Percentiles rank a stretch among this genome's conserved stretches.
Evolutionary conservation across 37 sponge, comb jelly and placozoan genomes (phyloP).

Genomic region (Lycopodina hypogea): DNA sequence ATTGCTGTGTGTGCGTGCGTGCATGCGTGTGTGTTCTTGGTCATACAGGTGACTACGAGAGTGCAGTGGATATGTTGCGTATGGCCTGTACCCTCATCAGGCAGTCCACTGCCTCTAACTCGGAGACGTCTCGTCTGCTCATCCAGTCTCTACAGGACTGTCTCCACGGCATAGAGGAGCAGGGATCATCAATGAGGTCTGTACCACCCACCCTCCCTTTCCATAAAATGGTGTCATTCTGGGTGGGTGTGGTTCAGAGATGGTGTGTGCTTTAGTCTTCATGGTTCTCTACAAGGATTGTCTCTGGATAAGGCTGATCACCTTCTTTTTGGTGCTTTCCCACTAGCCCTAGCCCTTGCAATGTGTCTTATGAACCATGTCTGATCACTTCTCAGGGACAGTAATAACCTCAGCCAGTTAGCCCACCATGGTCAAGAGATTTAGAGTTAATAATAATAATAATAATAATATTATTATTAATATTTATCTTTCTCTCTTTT

Average conservation of each 20-base stretch:
- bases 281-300: neutral
- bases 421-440: too few relatives aligned
- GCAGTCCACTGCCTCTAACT: slow-evolving; percentile 72
- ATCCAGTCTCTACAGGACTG: slow-evolving; percentile 84
- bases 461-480: too few relatives aligned
- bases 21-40: too few relatives aligned
- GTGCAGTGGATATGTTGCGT: slow-evolving; percentile 77
- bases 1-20: too few relatives aligned
- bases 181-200: slow-evolving; percentile 15
- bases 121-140: slow-evolving; percentile 68
- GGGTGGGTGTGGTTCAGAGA: neutral
- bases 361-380: too few relatives aligned
- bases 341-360: too few relatives aligned
- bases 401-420: too few relatives aligned
- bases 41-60: slow-evolving; percentile 82
- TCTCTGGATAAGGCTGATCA: too few relatives aligned
- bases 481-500: too few relatives aligned
- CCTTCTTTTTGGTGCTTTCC: too few relatives aligned
- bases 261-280: neutral
- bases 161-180: slow-evolving; percentile 60
- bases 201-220: neutral
- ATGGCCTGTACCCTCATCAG: slow-evolving; percentile 88
- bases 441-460: too few relatives aligned
- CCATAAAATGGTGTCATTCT: neutral
- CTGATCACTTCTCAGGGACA: too few relatives aligned